These are phyloP conservation scores for Strigamia maritima DNA, from an alignment of 2,888 invertebrate genomes.

Conservation along the genomic window DNA sequence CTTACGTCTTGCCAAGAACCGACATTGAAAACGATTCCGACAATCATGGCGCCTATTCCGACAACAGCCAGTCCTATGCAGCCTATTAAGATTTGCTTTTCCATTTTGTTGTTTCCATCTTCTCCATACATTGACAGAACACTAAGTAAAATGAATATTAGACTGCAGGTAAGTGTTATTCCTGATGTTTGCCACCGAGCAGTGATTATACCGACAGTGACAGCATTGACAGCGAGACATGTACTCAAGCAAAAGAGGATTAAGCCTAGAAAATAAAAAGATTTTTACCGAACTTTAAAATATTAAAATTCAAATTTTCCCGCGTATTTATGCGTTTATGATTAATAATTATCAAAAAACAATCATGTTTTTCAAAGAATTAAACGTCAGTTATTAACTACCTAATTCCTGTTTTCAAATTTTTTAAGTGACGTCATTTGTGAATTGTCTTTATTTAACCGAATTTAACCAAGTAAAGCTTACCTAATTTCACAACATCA, in stretches of 20 bases:
- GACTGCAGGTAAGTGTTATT: neutral
- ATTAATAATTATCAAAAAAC: no score
- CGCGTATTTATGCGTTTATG: neutral
- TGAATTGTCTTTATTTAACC: neutral
- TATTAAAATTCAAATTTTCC: neutral
- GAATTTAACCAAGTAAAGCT: neutral
- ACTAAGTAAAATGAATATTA: neutral
- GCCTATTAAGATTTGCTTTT: neutral
- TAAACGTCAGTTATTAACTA: neutral
- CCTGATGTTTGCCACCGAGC: neutral
- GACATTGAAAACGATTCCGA: constrained; percentile 3
- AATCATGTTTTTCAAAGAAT: neutral
- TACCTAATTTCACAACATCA: constrained; percentile 24
- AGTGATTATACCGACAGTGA: neutral
- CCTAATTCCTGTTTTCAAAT: neutral
- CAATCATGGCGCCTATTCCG: neutral
- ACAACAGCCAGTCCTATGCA: neutral
- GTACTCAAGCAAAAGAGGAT: constrained; percentile 7
- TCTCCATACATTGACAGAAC: neutral
- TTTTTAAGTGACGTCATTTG: neutral
- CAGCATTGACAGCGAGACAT: neutral
- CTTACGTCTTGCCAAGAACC: neutral
- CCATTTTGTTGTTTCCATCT: neutral
- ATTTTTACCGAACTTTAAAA: neutral
- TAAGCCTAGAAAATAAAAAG: neutral